A percentile compares a stretch with the other conserved stretches of the same genome.
phyloP scores from a whole-genome alignment of 2,797 vertebrate species.

The Lagothrix lagotricha region DNA sequence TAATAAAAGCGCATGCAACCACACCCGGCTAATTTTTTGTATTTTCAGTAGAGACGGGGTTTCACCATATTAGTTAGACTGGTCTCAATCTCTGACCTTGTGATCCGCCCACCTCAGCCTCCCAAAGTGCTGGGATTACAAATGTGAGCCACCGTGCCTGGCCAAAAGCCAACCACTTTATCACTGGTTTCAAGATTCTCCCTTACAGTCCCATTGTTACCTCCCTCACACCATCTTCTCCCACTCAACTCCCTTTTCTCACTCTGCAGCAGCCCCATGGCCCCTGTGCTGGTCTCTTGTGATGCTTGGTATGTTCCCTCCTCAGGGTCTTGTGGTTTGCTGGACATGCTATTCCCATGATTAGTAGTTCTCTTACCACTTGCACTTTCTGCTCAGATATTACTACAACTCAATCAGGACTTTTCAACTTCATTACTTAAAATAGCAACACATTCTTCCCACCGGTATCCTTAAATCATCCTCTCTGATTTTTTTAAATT shows the following conservation, averaged over 20 bases:
- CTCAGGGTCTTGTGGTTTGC: neutral
- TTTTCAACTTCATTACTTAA: neutral
- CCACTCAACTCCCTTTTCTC: neutral
- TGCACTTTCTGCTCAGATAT: neutral
- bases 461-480: neutral
- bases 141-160: no score
- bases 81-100: no score
- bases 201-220: no score
- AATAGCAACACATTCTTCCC: neutral
- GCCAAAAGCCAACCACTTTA: neutral
- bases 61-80: no score
- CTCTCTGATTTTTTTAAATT: neutral
- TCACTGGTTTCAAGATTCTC: neutral
- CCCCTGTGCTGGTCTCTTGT: neutral
- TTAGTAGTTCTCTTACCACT: neutral
- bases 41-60: no score
- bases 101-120: no score
- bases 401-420: neutral
- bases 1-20: no score
- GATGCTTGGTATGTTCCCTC: neutral
- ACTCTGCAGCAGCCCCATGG: neutral
- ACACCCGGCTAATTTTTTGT: no score
- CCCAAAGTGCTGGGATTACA: no score
- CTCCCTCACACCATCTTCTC: neutral
- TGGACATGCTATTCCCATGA: no score